These are phyloP conservation scores for Xanthia togata DNA, from an alignment of 2,888 invertebrate genomes.

Conservation along the genomic window DNA sequence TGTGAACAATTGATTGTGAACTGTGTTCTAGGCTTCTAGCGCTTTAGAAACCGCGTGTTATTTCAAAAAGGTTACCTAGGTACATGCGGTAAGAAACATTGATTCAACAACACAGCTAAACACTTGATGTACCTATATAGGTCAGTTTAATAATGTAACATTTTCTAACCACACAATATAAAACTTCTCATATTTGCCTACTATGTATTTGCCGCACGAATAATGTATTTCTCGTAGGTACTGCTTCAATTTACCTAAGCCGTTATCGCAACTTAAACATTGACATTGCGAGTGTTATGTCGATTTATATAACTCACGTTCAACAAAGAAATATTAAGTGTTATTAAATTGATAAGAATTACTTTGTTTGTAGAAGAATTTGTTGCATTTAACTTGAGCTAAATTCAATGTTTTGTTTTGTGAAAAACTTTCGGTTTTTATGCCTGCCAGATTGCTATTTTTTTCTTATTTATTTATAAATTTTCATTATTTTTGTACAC, in stretches of 20 bases:
- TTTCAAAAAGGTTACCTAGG: background rate
- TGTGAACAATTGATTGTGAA: too few relatives aligned
- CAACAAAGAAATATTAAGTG: slow-evolving; percentile 29
- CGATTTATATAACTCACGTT: slow-evolving; percentile 35
- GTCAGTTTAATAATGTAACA: slow-evolving; percentile 29
- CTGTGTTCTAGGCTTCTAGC: too few relatives aligned
- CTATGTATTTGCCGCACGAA: slow-evolving; percentile 28
- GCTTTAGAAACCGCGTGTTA: background rate
- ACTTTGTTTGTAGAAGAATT: slow-evolving; percentile 22
- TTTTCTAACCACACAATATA: slow-evolving; percentile 21
- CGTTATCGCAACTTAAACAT: slow-evolving; percentile 54
- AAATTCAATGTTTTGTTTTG: slow-evolving; percentile 5
- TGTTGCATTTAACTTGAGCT: slow-evolving; percentile 12
- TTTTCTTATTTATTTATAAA: background rate
- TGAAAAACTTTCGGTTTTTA: background rate
- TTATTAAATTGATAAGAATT: slow-evolving; percentile 35
- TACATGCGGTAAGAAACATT: background rate
- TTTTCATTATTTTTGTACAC: too few relatives aligned
- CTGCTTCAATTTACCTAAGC: slow-evolving; percentile 31
- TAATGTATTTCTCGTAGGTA: slow-evolving; percentile 30
- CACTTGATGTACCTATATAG: background rate
- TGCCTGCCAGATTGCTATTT: background rate
- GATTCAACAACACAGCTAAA: background rate
- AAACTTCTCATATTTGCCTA: slow-evolving; percentile 24
- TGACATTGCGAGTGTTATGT: slow-evolving; percentile 36